These are phyloP conservation scores for Oscheius onirici DNA, from an alignment of 2,888 invertebrate genomes.

Conservation along the genomic window DNA sequence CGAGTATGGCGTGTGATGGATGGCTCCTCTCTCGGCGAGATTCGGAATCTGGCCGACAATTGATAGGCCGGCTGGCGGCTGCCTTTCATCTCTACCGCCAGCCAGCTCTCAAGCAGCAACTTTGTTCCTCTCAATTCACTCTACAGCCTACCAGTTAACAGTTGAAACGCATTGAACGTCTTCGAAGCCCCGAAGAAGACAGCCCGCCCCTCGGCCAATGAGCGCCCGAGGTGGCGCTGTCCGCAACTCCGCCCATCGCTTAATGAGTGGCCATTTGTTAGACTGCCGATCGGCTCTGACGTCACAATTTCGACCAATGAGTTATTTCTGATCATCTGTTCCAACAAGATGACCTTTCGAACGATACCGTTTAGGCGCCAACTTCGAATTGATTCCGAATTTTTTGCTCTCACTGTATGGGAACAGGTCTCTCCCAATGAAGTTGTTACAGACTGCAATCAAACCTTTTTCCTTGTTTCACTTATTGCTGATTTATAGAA, in stretches of 20 bases:
- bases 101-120: background rate
- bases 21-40: constrained; percentile 30
- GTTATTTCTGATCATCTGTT: background rate
- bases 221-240: constrained; percentile 6
- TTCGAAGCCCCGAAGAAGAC: background rate
- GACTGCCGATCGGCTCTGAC: constrained; percentile 22
- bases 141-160: background rate
- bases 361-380: background rate
- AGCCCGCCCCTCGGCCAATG: constrained; percentile 21
- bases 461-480: too few relatives aligned
- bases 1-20: constrained; percentile 34
- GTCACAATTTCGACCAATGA: constrained; percentile 15
- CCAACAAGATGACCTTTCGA: background rate
- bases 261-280: constrained; percentile 33
- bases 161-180: background rate
- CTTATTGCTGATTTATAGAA: too few relatives aligned
- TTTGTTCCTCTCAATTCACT: background rate
- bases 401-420: background rate
- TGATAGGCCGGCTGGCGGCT: constrained; percentile 34
- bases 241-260: constrained; percentile 26
- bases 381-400: background rate
- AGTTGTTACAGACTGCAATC: background rate
- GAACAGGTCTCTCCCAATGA: background rate
- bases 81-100: constrained; percentile 36
- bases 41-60: constrained; percentile 33